Conservation (phyloP, 2,888 invertebrate genomes). For the Drosophila quinaria region DNA sequence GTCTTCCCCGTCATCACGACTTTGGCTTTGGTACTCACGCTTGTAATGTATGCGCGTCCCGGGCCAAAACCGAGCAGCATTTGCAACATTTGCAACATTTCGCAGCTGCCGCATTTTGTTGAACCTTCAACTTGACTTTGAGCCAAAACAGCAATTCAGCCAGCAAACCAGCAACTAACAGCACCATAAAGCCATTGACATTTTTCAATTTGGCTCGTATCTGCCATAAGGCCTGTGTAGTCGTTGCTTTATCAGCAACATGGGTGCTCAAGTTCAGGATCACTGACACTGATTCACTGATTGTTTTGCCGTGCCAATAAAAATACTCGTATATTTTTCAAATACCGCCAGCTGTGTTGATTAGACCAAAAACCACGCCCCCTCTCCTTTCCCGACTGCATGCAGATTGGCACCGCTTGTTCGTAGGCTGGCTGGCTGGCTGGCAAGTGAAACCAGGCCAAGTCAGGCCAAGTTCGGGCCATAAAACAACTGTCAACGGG, state of each 20-base stretch:
- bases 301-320: conserved; percentile 52
- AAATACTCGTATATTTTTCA: conserved; percentile 21
- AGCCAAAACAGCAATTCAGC: conserved; percentile 37
- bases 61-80: conserved; percentile 14
- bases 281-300: conserved; percentile 79
- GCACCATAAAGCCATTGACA: conserved; percentile 51
- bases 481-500: conserved; percentile 35
- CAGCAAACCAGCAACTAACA: conserved; percentile 34
- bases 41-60: conserved; percentile 75
- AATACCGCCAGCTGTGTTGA: conserved; percentile 55
- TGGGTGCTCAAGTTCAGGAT: conserved; percentile 78
- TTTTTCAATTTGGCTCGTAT: conserved; percentile 72
- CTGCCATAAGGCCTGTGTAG: conserved; percentile 16
- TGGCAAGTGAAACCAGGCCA: conserved; percentile 56
- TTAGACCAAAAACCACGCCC: conserved; percentile 40
- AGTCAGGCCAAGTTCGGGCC: conserved; percentile 38
- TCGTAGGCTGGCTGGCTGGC: conserved; percentile 61
- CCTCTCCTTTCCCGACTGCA: conserved; percentile 30
- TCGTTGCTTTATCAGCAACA: conserved; percentile 53
- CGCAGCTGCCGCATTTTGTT: conserved; percentile 75
- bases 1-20: conserved; percentile 77
- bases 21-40: conserved; percentile 54
- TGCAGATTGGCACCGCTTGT: conserved; percentile 76
- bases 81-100: conserved; percentile 32
- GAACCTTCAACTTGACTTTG: conserved; percentile 85